Base-by-base conservation (phyloP, 2,797 vertebrate species). In the Gallinago stenura region DNA sequence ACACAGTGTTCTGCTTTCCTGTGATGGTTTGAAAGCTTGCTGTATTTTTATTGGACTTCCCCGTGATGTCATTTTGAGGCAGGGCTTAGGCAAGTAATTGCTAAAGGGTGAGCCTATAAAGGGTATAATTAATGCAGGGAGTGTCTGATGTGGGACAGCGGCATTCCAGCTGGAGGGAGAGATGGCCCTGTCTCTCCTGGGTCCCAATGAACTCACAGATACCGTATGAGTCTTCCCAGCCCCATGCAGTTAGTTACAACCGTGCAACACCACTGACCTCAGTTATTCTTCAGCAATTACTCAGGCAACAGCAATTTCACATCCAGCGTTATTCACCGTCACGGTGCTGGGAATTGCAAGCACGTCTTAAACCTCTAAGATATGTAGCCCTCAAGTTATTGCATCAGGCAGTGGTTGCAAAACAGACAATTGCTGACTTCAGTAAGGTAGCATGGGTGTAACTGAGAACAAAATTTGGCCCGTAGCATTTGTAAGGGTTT, bases 21-120 rank as follows among this genome's bases (percentile, higher is more conserved):
- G 48, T 41, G 77, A 71, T 46, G 70, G 93, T 79, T 87, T 94
- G 76, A 81, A 89, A 79, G 76, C 91, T 88, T 84, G 91, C 54
- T 1, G 37, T 87, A 51, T 87, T 95, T 96, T 96, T 96, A 96
- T 94, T 96, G 94, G 93, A 80, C 86, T 97, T 97, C 70, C 83
- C 95, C 95, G n/a, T 95, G 93, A 97, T 97, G 95, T 97, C 96
- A 97, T 91, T 90, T 87, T 13, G 21, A 95, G 94, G 96, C 94
- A 96, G 86, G 94, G 91, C 71, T 94, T 95, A 90, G 71, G 87
- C 12, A 0, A 93, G 57, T 92, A 95, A 95, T 94, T 94, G 94
- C 90, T 95, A 30, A 91, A 90, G 90, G 91, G 93, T 10, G 96
- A 96, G 91, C 85, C 88, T 90, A 90, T 93, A 90, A 80, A 85